Percentiles rank a stretch among this genome's conserved stretches.
These are phyloP conservation scores for Danaus plexippus DNA, from an alignment of 1,140 invertebrate genomes.

Conservation along the genomic window DNA sequence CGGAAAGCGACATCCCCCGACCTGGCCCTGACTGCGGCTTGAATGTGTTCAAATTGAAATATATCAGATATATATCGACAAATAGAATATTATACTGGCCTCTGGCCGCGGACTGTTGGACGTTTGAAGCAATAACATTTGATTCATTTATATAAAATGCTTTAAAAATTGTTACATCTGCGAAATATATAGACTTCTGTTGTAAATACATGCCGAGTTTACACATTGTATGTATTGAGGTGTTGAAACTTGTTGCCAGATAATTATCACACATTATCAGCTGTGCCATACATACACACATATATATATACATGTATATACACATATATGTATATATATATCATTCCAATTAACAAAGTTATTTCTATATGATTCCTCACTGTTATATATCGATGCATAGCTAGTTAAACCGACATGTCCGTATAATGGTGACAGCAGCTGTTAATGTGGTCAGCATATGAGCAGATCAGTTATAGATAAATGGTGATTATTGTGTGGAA, in stretches of 20 bases:
- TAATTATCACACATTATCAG: too few species aligned
- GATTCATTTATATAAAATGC: conserved; percentile 14
- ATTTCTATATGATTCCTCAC: too few species aligned
- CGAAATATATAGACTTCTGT: conserved; percentile 13
- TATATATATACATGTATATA: too few species aligned
- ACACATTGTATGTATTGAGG: too few species aligned
- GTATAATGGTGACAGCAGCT: too few species aligned
- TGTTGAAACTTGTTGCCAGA: too few species aligned
- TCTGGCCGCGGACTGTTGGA: conserved; percentile 13
- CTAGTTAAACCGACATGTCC: too few species aligned
- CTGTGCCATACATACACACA: too few species aligned
- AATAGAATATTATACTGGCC: conserved; percentile 17
- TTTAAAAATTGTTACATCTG: conserved; percentile 19
- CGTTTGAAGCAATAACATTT: conserved; percentile 14
- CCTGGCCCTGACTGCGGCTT: conserved; percentile 16
- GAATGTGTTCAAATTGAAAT: conserved; percentile 18
- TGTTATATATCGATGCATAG: too few species aligned
- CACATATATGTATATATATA: too few species aligned
- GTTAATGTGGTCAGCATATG: too few species aligned
- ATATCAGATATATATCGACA: conserved; percentile 12
- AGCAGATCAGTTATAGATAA: conserved; percentile 16
- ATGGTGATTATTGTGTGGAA: conserved; percentile 32
- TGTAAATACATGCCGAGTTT: conserved; percentile 1
- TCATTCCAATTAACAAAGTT: too few species aligned
- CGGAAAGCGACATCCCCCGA: conserved; percentile 14